Conservation (phyloP, 2,797 vertebrate genomes). For the Gymnothorax javanicus region DNA sequence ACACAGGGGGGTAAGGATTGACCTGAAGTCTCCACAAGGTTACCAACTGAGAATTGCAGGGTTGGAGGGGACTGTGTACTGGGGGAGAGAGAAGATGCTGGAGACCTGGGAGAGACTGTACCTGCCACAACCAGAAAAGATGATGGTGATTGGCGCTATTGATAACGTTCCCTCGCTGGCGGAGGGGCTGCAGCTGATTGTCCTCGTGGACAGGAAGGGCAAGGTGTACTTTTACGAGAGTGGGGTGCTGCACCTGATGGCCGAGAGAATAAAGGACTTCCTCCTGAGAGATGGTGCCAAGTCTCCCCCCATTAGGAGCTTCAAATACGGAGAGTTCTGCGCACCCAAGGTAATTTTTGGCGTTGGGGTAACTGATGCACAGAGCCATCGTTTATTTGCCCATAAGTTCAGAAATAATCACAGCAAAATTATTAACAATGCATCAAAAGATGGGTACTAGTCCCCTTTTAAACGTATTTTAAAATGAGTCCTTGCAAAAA, state of each 20-base stretch:
- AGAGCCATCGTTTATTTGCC: too few relatives aligned
- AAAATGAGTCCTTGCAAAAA: too few relatives aligned
- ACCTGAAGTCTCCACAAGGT: not conserved
- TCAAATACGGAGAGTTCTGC: not conserved
- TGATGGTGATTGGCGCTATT: constrained; percentile 30
- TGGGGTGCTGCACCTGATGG: constrained; percentile 18
- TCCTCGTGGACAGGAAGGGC: constrained; percentile 21
- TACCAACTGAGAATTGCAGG: constrained; percentile 15
- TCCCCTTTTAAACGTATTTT: too few relatives aligned
- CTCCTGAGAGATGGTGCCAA: not conserved
- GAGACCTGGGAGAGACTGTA: constrained; percentile 33
- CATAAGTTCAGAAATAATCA: too few relatives aligned
- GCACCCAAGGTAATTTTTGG: constrained; percentile 14
- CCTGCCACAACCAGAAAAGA: constrained; percentile 9
- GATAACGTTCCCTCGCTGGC: constrained; percentile 26
- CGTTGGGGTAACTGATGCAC: too few relatives aligned
- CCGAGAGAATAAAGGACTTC: not conserved
- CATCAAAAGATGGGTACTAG: too few relatives aligned
- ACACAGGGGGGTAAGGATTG: not conserved
- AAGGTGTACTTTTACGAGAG: constrained; percentile 33
- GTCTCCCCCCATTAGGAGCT: constrained; percentile 15
- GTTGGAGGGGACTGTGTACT: constrained; percentile 21
- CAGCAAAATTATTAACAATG: too few relatives aligned
- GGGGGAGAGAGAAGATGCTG: constrained; percentile 32
- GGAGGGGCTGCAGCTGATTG: constrained; percentile 30